These are phyloP conservation scores for Trichogramma pretiosum DNA, from an alignment of 1,140 invertebrate species.

Conservation along the genomic window DNA sequence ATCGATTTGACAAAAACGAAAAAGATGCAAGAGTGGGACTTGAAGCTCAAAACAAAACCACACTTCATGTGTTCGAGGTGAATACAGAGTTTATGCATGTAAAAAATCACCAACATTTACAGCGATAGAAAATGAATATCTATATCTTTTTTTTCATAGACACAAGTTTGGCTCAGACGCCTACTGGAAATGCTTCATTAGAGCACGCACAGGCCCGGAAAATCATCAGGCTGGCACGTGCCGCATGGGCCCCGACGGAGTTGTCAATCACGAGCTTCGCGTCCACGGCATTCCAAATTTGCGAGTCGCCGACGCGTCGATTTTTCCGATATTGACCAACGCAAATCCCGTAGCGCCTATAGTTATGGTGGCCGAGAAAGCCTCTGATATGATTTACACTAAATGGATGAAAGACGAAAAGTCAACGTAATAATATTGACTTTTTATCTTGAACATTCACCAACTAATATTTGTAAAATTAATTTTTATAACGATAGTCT, in stretches of 20 bases:
- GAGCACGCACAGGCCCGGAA: conserved; percentile 37
- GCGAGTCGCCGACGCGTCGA: conserved; percentile 49
- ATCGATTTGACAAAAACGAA: conserved; percentile 34
- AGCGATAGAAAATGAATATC: neutral
- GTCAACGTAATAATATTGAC: too few relatives aligned
- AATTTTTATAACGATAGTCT: too few relatives aligned
- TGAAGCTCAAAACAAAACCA: conserved; percentile 36
- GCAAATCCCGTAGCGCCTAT: conserved; percentile 45
- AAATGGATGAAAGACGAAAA: conserved; percentile 25
- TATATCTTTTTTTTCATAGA: conserved; percentile 22
- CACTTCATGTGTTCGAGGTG: conserved; percentile 31
- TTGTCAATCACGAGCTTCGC: conserved; percentile 45
- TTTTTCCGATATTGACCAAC: conserved; percentile 50
- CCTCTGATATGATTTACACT: conserved; percentile 43
- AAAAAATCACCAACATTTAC: neutral
- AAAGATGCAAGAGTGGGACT: conserved; percentile 43
- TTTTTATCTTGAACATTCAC: too few relatives aligned
- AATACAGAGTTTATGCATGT: too few relatives aligned
- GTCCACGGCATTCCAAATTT: conserved; percentile 42
- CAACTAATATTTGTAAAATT: too few relatives aligned
- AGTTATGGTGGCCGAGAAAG: conserved; percentile 51
- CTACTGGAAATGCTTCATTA: conserved; percentile 47
- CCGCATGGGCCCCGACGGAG: conserved; percentile 46
- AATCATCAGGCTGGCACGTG: conserved; percentile 49
- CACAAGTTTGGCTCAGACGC: conserved; percentile 42